phyloP scores from a whole-genome alignment of 2,888 invertebrate species.

The Drosophila kanekoi region DNA sequence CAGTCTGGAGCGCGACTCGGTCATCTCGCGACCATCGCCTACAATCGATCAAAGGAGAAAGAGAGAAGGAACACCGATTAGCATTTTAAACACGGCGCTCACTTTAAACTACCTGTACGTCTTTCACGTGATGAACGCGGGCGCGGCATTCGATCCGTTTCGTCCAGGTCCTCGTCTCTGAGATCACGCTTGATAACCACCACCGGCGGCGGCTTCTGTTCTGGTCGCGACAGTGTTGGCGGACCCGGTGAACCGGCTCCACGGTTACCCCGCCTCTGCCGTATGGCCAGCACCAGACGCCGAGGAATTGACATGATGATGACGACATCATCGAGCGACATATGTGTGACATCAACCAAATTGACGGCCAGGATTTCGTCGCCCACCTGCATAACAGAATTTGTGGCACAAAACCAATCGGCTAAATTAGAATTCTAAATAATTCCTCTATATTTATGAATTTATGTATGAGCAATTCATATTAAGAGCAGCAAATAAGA shows the following conservation, averaged over 20 bases:
- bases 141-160: slow-evolving; percentile 86
- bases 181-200: slow-evolving; percentile 96
- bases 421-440: no score
- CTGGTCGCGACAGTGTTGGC: slow-evolving; percentile 88
- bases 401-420: neutral
- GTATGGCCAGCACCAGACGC: slow-evolving; percentile 96
- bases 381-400: slow-evolving; percentile 89
- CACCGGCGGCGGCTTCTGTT: slow-evolving; percentile 95
- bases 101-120: slow-evolving; percentile 85
- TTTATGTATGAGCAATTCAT: no score
- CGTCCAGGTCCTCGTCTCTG: slow-evolving; percentile 91
- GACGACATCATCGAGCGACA: slow-evolving; percentile 99
- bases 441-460: no score
- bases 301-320: slow-evolving; percentile 99
- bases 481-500: no score
- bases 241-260: slow-evolving; percentile 85
- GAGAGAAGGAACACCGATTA: slow-evolving; percentile 63
- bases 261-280: slow-evolving; percentile 90
- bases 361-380: slow-evolving; percentile 99
- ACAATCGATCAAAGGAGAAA: neutral
- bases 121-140: slow-evolving; percentile 85
- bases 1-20: slow-evolving; percentile 90
- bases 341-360: slow-evolving; percentile 97
- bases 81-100: slow-evolving; percentile 79
- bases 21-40: slow-evolving; percentile 93